Evolutionary conservation across 2,113 vertebrate species (phyloP), one percentile per base, ranked within the genome.

Genomic region (Micromys minutus): DNA sequence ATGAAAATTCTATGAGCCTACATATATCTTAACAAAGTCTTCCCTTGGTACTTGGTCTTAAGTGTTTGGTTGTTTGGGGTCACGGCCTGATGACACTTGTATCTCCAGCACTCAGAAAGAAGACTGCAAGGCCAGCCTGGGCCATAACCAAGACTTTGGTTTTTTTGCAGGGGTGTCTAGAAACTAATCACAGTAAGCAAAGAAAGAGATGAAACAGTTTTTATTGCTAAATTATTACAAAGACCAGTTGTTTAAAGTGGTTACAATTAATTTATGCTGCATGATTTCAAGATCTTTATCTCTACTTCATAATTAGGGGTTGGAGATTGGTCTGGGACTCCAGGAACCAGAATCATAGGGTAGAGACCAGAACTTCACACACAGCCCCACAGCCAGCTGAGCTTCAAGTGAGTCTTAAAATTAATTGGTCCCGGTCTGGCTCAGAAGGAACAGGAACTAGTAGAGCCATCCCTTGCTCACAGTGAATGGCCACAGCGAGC

Each of bases 211-310:
- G 21, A n/a, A 96, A 71, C 59, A 45, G 80, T 92, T 96, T 95
- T 21, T 97, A 98, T 97, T 98, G 97, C 97, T 98, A 90, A 93
- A 90, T 97, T 98, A 96, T 97, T 95, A 94, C 87, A 96, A 95
- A 97, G 94, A 92, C 10, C 94, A 39, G 92, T n/a, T 91, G 72
- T 83, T 97, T 52, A 87, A 92, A 91, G 71, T 39, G 3, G 31
- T 97, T 97, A 98, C 36, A 36, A 39, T 92, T 92, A 96, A 87
- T 91, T 91, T 74, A 93, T 89, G 95, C 92, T 93, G 77, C 95
- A 97, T 84, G 87, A 84, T 90, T 90, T 89, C 96, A 96, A 59
- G 94, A 0, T 42, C 96, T 80, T 79, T 57, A 84, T 52, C 59
- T 87, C 92, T 96, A 77, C 71, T 94, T 89, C 69, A 45, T 31